These are phyloP conservation scores for Drosophila subquinaria DNA, from an alignment of 2,888 invertebrate species.

Conservation along the genomic window DNA sequence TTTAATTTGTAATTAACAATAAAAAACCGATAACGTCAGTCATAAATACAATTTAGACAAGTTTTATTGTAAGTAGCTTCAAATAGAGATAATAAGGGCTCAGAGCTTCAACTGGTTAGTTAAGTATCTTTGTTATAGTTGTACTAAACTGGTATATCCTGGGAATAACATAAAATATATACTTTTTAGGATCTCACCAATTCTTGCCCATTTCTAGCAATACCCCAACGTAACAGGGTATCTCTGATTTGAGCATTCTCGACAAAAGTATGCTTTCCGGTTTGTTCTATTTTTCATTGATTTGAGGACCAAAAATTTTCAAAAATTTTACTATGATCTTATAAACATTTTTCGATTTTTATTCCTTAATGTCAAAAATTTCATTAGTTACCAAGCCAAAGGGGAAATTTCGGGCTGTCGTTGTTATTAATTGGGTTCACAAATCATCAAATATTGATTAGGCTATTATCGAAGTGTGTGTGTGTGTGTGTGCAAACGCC, in stretches of 20 bases:
- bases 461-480: constrained; percentile 46
- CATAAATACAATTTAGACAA: constrained; percentile 1
- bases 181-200: no score
- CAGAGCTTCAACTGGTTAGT: not conserved
- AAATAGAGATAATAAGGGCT: not conserved
- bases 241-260: no score
- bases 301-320: not conserved
- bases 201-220: no score
- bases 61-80: constrained; percentile 17
- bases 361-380: not conserved
- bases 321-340: not conserved
- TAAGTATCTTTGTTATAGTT: not conserved
- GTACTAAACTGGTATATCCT: no score
- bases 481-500: constrained; percentile 15
- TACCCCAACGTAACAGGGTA: no score
- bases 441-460: constrained; percentile 45
- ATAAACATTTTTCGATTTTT: not conserved
- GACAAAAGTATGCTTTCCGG: no score
- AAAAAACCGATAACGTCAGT: constrained; percentile 10
- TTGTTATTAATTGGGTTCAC: constrained; percentile 21
- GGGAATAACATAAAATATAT: no score
- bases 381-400: constrained; percentile 15
- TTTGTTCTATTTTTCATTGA: not conserved
- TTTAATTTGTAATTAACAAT: constrained; percentile 11
- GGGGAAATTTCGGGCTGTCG: not conserved